Percentiles rank a stretch among this genome's conserved stretches.
Evolutionary conservation across 2,797 vertebrate species (phyloP).

Genomic region (Scolopax rusticola): DNA sequence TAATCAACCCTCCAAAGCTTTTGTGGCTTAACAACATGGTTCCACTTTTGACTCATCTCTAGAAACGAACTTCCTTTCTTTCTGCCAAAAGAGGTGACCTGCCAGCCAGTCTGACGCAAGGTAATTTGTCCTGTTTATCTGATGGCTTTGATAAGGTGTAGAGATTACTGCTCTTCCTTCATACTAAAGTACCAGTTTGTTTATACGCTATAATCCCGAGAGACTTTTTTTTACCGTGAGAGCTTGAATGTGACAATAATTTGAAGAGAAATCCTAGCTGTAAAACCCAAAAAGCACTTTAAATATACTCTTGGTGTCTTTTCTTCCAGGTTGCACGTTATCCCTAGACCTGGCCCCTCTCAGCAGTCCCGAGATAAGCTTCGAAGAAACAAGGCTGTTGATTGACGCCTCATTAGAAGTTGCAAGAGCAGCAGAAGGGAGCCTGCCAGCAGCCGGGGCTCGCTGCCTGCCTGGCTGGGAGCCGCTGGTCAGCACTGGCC

Average conservation of each 20-base stretch:
- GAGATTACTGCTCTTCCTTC: conserved; percentile 33
- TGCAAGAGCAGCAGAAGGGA: conserved; percentile 64
- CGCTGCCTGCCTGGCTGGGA: conserved; percentile 17
- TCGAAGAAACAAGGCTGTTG: conserved; percentile 65
- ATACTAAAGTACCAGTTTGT: background rate
- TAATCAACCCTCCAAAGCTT: background rate
- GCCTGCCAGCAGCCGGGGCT: conserved; percentile 30
- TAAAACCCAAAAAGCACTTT: conserved; percentile 33
- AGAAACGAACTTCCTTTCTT: conserved; percentile 38
- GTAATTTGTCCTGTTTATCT: conserved; percentile 59
- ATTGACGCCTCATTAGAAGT: conserved; percentile 73
- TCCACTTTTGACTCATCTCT: conserved; percentile 61
- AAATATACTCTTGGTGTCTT: background rate
- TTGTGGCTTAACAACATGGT: background rate
- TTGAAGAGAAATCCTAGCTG: background rate
- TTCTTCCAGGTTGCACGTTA: conserved; percentile 30
- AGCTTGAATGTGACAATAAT: background rate
- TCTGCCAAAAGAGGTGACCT: conserved; percentile 33
- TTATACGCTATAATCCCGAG: background rate
- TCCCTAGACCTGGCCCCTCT: conserved; percentile 53
- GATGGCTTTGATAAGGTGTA: conserved; percentile 38
- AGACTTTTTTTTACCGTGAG: background rate
- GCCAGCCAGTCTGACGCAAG: conserved; percentile 55
- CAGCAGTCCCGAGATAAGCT: conserved; percentile 61
- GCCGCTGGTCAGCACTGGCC: conserved; percentile 75